Evolutionary conservation across 2,797 vertebrate genomes (phyloP), one percentile per base, ranked within the genome.

Genomic region (Myiothlypis chrysogaster): DNA sequence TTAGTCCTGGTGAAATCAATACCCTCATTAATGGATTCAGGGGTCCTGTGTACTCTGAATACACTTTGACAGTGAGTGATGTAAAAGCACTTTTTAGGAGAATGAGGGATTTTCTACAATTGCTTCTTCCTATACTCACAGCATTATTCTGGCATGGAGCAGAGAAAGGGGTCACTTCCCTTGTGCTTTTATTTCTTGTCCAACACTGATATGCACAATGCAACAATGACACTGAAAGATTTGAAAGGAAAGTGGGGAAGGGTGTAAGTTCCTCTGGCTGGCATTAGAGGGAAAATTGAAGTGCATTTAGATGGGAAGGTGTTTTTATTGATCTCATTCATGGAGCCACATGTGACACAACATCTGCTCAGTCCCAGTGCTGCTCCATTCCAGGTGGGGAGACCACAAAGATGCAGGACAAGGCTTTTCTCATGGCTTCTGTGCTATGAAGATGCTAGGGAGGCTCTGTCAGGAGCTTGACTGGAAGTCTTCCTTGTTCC

Each of bases 1-100:
- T 91, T 88, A 86, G 65, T 20, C 55, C 83, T 79, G 72, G 30
- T 90, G 91, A 94, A 95, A 95, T 66, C 89, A 56, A 93, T 56
- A 71, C 76, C n/a, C 3, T 82, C 85, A 57, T 90, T 84, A 96
- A 82, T 8, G 21, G 56, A 55, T 57, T 46, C 52, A 68, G 60
- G 30, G 34, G 37, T 55, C 46, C 44, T 89, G 56, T 41, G 44
- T 30, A 9, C 25, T 77, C 69, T 57, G 61, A 63, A 30, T 79
- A 7, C 1, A 2, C 47, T 83, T 81, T 81, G 77, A 56, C 76
- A 64, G 73, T 18, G 65, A 86, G 35, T 52, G 64, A 76, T 49
- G 32, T n/a, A 53, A 76, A 53, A 76, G 41, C 27, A 56, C 2
- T 8, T 50, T 69, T 55, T 35, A 56, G 69, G n/a, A 94, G 66